phyloP scores from a whole-genome alignment of 2,888 invertebrate species.

The Nephrocerus scutellatus region DNA sequence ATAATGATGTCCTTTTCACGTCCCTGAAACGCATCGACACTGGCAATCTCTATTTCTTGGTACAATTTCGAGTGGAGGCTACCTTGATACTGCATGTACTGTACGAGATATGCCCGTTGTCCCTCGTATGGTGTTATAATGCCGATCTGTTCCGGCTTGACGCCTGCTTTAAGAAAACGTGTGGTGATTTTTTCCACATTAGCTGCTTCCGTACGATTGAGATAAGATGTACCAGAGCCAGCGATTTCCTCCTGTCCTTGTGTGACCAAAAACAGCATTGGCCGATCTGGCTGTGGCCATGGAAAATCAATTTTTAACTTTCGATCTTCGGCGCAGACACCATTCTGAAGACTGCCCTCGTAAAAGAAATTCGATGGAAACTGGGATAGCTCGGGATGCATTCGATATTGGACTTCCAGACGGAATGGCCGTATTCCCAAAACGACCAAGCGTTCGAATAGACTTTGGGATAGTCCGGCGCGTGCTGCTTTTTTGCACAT shows the following conservation, averaged over 20 bases:
- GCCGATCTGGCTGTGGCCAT: constrained; percentile 93
- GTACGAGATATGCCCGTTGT: constrained; percentile 92
- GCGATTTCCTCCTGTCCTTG: constrained; percentile 99
- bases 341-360: constrained; percentile 97
- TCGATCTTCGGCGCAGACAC: constrained; percentile 94
- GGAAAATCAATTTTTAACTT: constrained; percentile 92
- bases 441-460: constrained; percentile 95
- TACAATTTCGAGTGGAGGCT: constrained; percentile 94
- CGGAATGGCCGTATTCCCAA: constrained; percentile 95
- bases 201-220: constrained; percentile 97
- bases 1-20: constrained; percentile 99
- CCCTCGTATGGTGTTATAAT: constrained; percentile 99
- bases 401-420: constrained; percentile 95
- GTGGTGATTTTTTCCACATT: constrained; percentile 98
- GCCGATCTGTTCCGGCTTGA: constrained; percentile 96
- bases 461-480: constrained; percentile 92
- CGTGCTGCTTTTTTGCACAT: constrained; percentile 99
- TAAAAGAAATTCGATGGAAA: constrained; percentile 99
- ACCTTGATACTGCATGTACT: constrained; percentile 99
- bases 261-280: constrained; percentile 98
- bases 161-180: constrained; percentile 85
- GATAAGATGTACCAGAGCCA: constrained; percentile 95
- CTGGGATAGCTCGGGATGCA: constrained; percentile 96
- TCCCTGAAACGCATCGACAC: constrained; percentile 99
- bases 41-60: constrained; percentile 97